A percentile compares a stretch with the other conserved stretches of the same genome.
phyloP scores from a whole-genome alignment of 2,113 vertebrate species.

The Emydura subglobosa region DNA sequence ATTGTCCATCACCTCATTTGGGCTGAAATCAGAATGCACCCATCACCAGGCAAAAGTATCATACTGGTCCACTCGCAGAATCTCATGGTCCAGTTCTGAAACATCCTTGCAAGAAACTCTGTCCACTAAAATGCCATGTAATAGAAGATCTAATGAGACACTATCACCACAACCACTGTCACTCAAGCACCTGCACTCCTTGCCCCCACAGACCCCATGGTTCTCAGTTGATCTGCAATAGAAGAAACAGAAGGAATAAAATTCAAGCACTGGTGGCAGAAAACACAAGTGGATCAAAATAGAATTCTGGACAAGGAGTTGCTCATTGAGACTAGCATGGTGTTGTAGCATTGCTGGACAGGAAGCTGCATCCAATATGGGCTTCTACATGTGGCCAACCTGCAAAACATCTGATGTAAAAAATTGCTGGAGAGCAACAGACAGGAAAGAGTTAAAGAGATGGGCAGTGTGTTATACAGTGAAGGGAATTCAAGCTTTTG shows the following conservation, averaged over 20 bases:
- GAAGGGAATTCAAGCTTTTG: background rate
- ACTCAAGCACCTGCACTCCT: background rate
- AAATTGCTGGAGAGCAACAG: background rate
- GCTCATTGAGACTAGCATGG: background rate
- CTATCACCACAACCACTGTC: background rate
- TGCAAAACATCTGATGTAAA: background rate
- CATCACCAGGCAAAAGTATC: background rate
- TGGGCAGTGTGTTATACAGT: background rate
- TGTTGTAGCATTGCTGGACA: background rate
- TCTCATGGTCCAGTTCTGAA: background rate
- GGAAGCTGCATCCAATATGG: rapidly evolving
- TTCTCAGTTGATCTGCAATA: background rate
- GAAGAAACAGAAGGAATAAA: background rate
- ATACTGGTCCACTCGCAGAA: background rate
- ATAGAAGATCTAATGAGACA: background rate
- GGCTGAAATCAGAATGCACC: background rate
- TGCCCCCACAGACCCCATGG: rapidly evolving
- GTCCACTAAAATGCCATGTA: background rate
- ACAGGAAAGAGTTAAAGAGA: background rate
- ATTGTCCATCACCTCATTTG: background rate
- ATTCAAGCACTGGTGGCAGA: background rate
- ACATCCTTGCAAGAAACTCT: background rate
- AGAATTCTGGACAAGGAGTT: background rate
- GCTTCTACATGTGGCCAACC: background rate
- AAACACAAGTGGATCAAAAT: background rate